Evolutionary conservation across 2,888 invertebrate genomes (phyloP).

Genomic region (Meganola albula): DNA sequence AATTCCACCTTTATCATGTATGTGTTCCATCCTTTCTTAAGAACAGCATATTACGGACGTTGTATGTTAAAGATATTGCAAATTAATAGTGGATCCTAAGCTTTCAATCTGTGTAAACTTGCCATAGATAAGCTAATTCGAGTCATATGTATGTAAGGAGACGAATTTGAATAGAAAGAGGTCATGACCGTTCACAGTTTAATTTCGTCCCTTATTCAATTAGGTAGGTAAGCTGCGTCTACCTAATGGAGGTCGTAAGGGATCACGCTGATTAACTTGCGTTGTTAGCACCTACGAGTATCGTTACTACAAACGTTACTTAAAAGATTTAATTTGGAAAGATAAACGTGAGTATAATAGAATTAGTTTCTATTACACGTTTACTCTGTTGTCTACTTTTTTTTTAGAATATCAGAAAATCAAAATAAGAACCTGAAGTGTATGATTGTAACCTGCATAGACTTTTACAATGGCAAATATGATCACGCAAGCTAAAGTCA

Average conservation of each 20-base stretch:
- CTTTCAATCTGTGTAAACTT: slow-evolving; percentile 52
- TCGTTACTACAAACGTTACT: slow-evolving; percentile 39
- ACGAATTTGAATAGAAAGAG: slow-evolving; percentile 75
- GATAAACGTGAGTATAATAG: too few species aligned
- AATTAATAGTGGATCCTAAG: slow-evolving; percentile 20
- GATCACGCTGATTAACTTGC: slow-evolving; percentile 68
- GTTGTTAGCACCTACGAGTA: slow-evolving; percentile 62
- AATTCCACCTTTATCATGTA: background rate
- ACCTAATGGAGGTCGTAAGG: slow-evolving; percentile 68
- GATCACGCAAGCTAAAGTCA: slow-evolving; percentile 11
- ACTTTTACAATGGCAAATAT: slow-evolving; percentile 16
- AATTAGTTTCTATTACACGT: slow-evolving; percentile 6
- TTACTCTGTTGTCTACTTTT: too few species aligned
- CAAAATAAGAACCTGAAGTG: too few species aligned
- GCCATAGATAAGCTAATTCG: slow-evolving; percentile 45
- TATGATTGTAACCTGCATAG: too few species aligned
- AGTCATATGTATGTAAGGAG: slow-evolving; percentile 47
- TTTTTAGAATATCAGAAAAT: too few species aligned
- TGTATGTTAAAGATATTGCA: slow-evolving; percentile 9
- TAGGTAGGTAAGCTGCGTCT: slow-evolving; percentile 65
- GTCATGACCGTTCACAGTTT: slow-evolving; percentile 60
- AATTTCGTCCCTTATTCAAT: slow-evolving; percentile 74
- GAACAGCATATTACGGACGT: background rate
- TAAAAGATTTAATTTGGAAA: slow-evolving; percentile 42
- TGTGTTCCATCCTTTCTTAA: background rate